These are phyloP conservation scores for Pachypsylla venusta DNA, from an alignment of 1,140 invertebrate species.

Conservation along the genomic window DNA sequence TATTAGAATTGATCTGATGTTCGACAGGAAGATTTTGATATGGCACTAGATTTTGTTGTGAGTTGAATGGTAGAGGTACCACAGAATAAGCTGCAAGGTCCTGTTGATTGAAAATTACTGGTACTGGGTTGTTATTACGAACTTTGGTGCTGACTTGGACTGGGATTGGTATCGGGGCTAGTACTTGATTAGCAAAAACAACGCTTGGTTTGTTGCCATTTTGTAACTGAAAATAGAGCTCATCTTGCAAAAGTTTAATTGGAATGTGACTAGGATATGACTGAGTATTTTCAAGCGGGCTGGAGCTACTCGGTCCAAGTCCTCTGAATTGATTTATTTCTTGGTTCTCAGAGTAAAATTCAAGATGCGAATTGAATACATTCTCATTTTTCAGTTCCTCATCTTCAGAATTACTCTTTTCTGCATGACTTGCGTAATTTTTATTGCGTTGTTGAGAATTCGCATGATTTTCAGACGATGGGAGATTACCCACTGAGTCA, in stretches of 20 bases:
- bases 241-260: background rate
- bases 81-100: background rate
- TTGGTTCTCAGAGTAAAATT: no score
- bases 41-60: background rate
- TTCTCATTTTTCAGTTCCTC: no score
- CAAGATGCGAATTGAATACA: no score
- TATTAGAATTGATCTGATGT: background rate
- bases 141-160: no score
- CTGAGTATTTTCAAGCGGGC: background rate
- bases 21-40: background rate
- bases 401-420: no score
- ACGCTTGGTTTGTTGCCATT: background rate
- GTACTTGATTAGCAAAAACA: no score
- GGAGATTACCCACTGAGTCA: no score
- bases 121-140: background rate
- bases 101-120: background rate
- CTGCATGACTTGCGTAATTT: no score
- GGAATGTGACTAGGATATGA: background rate
- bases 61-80: background rate
- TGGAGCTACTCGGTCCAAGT: background rate
- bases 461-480: no score
- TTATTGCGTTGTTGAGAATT: no score
- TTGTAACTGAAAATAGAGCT: slow-evolving; percentile 5
- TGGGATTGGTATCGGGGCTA: no score
- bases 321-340: background rate